A percentile compares a stretch with the other conserved stretches of the same genome.
These are phyloP conservation scores for Brachyrhaphis roseni DNA, from an alignment of 2,797 vertebrate genomes.

Conservation along the genomic window DNA sequence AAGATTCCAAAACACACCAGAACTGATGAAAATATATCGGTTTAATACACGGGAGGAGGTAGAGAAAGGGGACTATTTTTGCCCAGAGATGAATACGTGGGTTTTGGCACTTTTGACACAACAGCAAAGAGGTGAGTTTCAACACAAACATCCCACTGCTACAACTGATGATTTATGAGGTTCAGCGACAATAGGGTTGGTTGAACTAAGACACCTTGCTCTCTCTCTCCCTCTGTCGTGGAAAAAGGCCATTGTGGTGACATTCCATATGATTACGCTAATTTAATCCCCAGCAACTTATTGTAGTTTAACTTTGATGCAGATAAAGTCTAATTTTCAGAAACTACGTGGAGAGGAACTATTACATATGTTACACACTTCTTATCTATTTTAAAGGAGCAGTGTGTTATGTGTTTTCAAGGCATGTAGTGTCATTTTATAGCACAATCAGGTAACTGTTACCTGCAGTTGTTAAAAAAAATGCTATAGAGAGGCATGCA, in stretches of 20 bases:
- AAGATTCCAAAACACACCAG: conserved; percentile 64
- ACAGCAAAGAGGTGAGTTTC: conserved; percentile 53
- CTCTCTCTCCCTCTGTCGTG: conserved; percentile 26
- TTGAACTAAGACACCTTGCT: conserved; percentile 22
- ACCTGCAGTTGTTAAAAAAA: no score
- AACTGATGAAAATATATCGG: conserved; percentile 44
- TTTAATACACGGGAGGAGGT: conserved; percentile 29
- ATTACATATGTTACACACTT: conserved; percentile 29
- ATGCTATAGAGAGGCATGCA: no score
- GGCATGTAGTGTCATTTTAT: no score
- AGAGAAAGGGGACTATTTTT: conserved; percentile 30
- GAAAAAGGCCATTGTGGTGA: conserved; percentile 35
- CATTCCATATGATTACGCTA: conserved; percentile 44
- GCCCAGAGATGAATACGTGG: conserved; percentile 8
- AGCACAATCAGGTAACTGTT: no score
- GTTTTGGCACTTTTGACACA: conserved; percentile 34
- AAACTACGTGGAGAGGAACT: conserved; percentile 1
- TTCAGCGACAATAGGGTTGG: conserved; percentile 16
- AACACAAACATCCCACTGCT: conserved; percentile 44
- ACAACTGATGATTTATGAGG: conserved; percentile 39
- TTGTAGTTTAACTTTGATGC: conserved; percentile 41
- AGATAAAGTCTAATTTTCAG: conserved; percentile 30
- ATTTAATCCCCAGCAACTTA: conserved; percentile 37
- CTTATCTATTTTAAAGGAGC: conserved; percentile 16
- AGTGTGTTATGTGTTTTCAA: no score